Base-by-base conservation (phyloP, 1,140 invertebrate species). In the Aphis craccivora region DNA sequence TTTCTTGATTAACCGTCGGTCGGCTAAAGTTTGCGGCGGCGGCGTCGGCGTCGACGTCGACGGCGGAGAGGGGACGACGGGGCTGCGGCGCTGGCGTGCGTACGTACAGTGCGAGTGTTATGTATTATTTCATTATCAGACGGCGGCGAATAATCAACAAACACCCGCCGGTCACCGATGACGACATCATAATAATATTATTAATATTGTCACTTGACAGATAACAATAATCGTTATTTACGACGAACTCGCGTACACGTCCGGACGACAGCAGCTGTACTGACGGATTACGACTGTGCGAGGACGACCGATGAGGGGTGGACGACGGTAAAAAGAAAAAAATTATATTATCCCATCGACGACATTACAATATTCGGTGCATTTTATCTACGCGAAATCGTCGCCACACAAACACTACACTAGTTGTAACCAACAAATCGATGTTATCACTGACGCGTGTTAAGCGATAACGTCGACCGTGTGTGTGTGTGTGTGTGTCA, bases 161-260 rank as follows among this genome's bases (percentile, higher is more conserved):
- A n/a, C 60, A 76, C 60, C n/a, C 60, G 30, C 60, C 60, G 30
- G 60, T 76, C 30, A 18, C 11, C 60, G 60, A 35, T 35, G 60
- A 76, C 60, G 14, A 76, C 60, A 40, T 40, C 37, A 40, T 40
- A 40, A 40, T 40, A 40, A 76, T 76, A 18, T n/a, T n/a, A 30
- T 76, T 40, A 40, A 76, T 76, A 18, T n/a, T n/a, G 60, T 76
- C 60, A 76, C 30, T 76, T 76, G 60, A n/a, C 30, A 18, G n/a
- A 76, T 76, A n/a, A 35, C n/a, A 76, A 76, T 76, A 76, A 76
- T 76, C 30, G 60, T 67, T 76, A n/a, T 76, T n/a, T 76, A 76
- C 30, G 4, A 67, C 14, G 0, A 67, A 67, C 60, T 67, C 18
- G 11, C 30, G 11, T 30, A n/a, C 60, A 76, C n/a, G n/a, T n/a